Evolutionary conservation across 1,140 invertebrate species (phyloP).

Genomic region (Leucophenga varia): DNA sequence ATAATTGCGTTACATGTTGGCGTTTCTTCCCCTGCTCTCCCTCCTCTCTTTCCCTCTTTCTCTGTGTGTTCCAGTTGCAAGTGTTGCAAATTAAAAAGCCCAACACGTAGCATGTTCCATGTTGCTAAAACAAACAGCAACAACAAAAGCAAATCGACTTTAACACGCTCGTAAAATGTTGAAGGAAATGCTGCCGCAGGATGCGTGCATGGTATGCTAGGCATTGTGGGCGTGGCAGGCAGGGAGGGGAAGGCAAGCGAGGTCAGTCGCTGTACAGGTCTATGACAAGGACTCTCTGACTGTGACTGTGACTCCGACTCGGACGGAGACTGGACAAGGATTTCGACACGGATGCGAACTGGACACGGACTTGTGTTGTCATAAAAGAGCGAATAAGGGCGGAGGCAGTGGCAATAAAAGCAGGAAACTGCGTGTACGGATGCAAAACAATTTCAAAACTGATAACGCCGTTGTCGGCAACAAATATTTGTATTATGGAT

Average conservation of each 20-base stretch:
- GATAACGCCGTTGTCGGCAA: too few species aligned
- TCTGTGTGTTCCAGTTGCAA: conserved; percentile 16
- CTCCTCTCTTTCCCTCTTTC: neutral
- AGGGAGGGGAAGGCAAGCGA: neutral
- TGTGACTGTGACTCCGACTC: neutral
- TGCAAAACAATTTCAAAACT: too few species aligned
- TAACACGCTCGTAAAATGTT: conserved; percentile 37
- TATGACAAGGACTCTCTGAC: conserved; percentile 1
- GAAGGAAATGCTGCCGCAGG: conserved; percentile 17
- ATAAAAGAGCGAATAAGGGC: conserved; percentile 11
- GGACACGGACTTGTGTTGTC: conserved; percentile 9
- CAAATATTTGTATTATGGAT: too few species aligned
- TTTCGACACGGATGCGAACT: conserved; percentile 2
- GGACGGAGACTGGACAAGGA: conserved; percentile 6
- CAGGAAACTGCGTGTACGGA: too few species aligned
- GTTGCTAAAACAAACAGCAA: conserved; percentile 30
- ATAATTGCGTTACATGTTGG: conserved; percentile 24
- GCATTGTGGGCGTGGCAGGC: conserved; percentile 24
- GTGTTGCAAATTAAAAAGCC: conserved; percentile 37
- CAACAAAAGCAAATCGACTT: conserved; percentile 7
- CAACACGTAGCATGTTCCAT: conserved; percentile 36
- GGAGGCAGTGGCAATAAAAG: conserved; percentile 3
- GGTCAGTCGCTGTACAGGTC: conserved; percentile 25
- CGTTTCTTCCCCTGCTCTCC: too few species aligned
- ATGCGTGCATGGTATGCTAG: conserved; percentile 27